Evolutionary conservation across 2,113 vertebrate species (phyloP), one percentile per base, ranked within the genome.

Genomic region (Nothoprocta perdicaria): DNA sequence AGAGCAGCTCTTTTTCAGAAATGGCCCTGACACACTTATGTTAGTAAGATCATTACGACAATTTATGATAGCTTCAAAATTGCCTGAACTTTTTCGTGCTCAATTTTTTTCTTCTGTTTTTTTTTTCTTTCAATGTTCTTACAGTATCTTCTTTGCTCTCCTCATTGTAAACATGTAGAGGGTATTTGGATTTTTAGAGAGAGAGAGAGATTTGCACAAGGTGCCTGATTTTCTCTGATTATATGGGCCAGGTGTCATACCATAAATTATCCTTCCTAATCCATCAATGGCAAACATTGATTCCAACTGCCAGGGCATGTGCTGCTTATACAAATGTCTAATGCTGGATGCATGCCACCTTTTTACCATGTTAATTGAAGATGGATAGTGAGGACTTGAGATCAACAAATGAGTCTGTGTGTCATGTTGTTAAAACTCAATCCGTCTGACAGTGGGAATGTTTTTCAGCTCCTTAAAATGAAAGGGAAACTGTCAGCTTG

Each of bases 351-450:
- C 55, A 91, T 58, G 80, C 88, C 74, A 95, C 55, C 85, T 93
- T 96, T 91, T 95, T 91, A 88, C 91, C 83, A 78, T 93, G 55
- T 89, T 97, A 96, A 92, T 96, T 91, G 80, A 96, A 84, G 63
- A 91, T 73, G 46, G 38, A 95, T 94, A 94, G 87, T 0, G 1
- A 93, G 78, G 89, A 94, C 61, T 79, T 58, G 88, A 96, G 93
- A 95, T 93, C 96, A 97, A 92, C 67, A 94, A 95, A 93, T 92
- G 92, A 83, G 77, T 88, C 91, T 88, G 89, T 95, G 96, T 96
- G 80, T 96, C 79, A 92, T 85, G 71, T 96, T 86, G 86, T 90
- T 96, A 95, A 89, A 95, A 92, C 88, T 96, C 90, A 93, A 88
- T 95, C 84, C 95, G 85, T 90, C 63, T 95, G 73, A 94, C 29